These are phyloP conservation scores for Sylvicola cinctus DNA, from an alignment of 2,888 invertebrate genomes.

Conservation along the genomic window DNA sequence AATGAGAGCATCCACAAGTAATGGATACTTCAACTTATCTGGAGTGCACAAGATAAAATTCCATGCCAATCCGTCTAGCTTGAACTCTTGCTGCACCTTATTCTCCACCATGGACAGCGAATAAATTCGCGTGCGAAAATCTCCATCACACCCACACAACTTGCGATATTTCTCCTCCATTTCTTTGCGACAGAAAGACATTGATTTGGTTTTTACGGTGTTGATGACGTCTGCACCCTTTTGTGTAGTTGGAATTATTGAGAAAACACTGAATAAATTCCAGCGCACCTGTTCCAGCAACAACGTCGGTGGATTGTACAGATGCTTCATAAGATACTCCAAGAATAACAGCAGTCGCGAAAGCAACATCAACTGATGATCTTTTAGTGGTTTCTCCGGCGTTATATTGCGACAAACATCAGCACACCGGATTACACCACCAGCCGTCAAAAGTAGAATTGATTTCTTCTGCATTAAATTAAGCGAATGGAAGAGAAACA, in stretches of 20 bases:
- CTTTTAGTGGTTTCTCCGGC: constrained; percentile 20
- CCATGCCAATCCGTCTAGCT: constrained; percentile 79
- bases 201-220: constrained; percentile 40
- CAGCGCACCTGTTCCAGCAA: constrained; percentile 75
- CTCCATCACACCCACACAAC: constrained; percentile 32
- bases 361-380: constrained; percentile 54
- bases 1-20: constrained; percentile 67
- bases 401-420: constrained; percentile 33
- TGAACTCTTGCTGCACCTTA: constrained; percentile 54
- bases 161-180: constrained; percentile 56
- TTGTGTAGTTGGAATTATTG: constrained; percentile 32
- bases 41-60: constrained; percentile 86
- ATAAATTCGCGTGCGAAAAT: constrained; percentile 73
- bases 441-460: constrained; percentile 63
- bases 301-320: constrained; percentile 79
- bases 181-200: constrained; percentile 45
- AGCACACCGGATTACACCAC: constrained; percentile 46
- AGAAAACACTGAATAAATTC: constrained; percentile 49
- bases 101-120: constrained; percentile 58
- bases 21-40: constrained; percentile 74
- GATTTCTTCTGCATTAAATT: constrained; percentile 94
- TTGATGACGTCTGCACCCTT: constrained; percentile 30
- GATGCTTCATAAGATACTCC: constrained; percentile 86
- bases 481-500: constrained; percentile 86
- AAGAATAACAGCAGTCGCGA: constrained; percentile 69